Conservation (phyloP, 2,113 vertebrate species). For the Lepus europaeus region DNA sequence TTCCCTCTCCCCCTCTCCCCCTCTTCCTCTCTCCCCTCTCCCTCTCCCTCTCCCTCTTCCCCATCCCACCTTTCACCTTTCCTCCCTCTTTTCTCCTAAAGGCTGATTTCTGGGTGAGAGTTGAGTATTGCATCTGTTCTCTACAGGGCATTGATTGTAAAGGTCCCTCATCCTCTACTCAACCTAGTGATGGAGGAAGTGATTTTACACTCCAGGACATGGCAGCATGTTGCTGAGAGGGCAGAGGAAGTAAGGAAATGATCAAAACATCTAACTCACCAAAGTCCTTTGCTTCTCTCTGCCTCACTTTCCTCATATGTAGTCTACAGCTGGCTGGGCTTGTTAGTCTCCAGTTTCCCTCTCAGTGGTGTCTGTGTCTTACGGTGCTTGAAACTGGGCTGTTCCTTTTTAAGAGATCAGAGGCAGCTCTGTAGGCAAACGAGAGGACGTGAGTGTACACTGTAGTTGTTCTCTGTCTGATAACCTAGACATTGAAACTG, state of each 20-base stretch:
- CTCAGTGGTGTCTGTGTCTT: background rate
- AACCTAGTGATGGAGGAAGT: background rate
- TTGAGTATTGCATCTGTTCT: background rate
- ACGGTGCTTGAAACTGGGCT: background rate
- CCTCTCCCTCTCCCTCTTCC: background rate
- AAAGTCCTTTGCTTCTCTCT: background rate
- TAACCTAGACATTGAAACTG: background rate
- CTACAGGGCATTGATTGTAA: background rate
- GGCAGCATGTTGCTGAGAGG: background rate
- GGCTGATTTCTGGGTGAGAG: background rate
- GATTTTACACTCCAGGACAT: background rate
- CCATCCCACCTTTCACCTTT: background rate
- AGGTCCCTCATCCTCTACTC: background rate
- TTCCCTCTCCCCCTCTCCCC: too few species aligned
- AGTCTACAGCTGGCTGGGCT: background rate
- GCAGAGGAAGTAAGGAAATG: background rate
- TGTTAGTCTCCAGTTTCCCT: background rate
- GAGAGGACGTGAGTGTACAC: rapidly evolving
- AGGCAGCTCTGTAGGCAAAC: background rate
- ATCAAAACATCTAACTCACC: background rate
- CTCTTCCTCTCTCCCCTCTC: too few species aligned
- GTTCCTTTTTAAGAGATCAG: background rate
- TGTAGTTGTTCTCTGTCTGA: background rate
- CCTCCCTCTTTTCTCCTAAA: background rate
- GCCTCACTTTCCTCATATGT: rapidly evolving